A percentile compares a stretch with the other conserved stretches of the same genome.
These are phyloP conservation scores for Acanthopleura granulata DNA, from an alignment of 2,888 invertebrate species.

Conservation along the genomic window DNA sequence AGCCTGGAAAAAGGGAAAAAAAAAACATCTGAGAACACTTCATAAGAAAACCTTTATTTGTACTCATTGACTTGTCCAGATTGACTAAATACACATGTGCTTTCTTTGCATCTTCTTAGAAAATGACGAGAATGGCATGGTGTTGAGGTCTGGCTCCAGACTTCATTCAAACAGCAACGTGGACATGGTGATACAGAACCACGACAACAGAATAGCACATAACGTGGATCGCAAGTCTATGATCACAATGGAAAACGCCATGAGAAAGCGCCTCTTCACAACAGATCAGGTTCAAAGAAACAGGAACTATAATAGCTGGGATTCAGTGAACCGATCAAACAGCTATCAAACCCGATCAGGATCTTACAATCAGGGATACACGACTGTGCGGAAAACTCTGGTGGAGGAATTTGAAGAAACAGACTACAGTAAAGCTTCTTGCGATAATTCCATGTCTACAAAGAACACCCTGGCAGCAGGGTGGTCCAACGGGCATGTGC, in stretches of 20 bases:
- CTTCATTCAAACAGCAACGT: constrained; percentile 31
- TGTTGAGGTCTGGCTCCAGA: constrained; percentile 45
- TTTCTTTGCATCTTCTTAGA: neutral
- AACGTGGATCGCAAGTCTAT: neutral
- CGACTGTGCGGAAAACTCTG: constrained; percentile 30
- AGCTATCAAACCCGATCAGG: too few species aligned
- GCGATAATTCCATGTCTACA: neutral
- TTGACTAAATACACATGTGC: too few species aligned
- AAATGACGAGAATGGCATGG: constrained; percentile 41
- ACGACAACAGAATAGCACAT: neutral
- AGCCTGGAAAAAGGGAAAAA: too few species aligned
- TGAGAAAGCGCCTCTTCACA: neutral
- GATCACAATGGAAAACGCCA: neutral
- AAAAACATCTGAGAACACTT: neutral
- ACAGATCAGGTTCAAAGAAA: too few species aligned
- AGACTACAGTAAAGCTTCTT: constrained; percentile 19
- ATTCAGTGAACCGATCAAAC: too few species aligned
- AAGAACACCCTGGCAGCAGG: neutral
- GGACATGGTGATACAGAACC: neutral
- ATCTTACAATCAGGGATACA: constrained; percentile 15
- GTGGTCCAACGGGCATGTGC: neutral
- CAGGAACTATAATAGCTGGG: too few species aligned
- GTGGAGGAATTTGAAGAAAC: constrained; percentile 28
- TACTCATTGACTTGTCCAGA: neutral
- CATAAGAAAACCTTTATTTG: neutral